A percentile compares a stretch with the other conserved stretches of the same genome.
These are phyloP conservation scores for Echeneis naucrates DNA, from an alignment of 2,797 vertebrate genomes.

Conservation along the genomic window DNA sequence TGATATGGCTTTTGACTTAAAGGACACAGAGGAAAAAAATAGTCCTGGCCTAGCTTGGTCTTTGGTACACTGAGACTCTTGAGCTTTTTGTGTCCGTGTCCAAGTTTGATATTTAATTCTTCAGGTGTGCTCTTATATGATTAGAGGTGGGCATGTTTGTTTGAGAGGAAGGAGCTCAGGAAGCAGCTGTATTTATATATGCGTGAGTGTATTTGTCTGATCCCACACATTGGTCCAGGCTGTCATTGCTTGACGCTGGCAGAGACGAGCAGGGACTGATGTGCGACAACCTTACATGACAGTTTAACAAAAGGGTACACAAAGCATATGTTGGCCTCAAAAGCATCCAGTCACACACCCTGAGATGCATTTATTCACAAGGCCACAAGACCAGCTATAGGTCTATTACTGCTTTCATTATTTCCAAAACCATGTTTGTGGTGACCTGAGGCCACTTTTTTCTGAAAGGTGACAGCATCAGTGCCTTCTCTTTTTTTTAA, in stretches of 20 bases:
- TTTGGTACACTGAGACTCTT: slow-evolving; percentile 32
- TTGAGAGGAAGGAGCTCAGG: slow-evolving; percentile 38
- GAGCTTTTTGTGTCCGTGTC: slow-evolving; percentile 22
- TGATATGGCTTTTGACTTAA: too few relatives aligned
- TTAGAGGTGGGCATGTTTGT: slow-evolving; percentile 4
- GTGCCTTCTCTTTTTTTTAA: slow-evolving; percentile 44
- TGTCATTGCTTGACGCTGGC: slow-evolving; percentile 47
- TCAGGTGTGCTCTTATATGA: slow-evolving; percentile 47
- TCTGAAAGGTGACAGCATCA: slow-evolving; percentile 16
- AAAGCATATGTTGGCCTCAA: slow-evolving; percentile 40
- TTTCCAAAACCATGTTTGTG: slow-evolving; percentile 48
- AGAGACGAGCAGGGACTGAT: slow-evolving; percentile 71
- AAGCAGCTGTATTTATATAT: slow-evolving; percentile 66
- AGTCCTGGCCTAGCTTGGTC: slow-evolving; percentile 42
- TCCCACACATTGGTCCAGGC: slow-evolving; percentile 32
- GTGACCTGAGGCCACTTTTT: slow-evolving; percentile 15
- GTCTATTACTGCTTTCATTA: slow-evolving; percentile 45
- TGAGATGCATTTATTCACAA: slow-evolving; percentile 37
- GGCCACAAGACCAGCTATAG: slow-evolving; percentile 17
- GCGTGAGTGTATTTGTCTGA: slow-evolving; percentile 42
- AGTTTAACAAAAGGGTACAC: slow-evolving; percentile 73
- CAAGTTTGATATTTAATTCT: slow-evolving; percentile 50
- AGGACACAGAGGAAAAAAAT: slow-evolving; percentile 42
- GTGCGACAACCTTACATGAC: slow-evolving; percentile 72
- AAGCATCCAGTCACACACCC: slow-evolving; percentile 44